These are phyloP conservation scores for Bellardia bayeri DNA, from an alignment of 2,888 invertebrate species.

Conservation along the genomic window DNA sequence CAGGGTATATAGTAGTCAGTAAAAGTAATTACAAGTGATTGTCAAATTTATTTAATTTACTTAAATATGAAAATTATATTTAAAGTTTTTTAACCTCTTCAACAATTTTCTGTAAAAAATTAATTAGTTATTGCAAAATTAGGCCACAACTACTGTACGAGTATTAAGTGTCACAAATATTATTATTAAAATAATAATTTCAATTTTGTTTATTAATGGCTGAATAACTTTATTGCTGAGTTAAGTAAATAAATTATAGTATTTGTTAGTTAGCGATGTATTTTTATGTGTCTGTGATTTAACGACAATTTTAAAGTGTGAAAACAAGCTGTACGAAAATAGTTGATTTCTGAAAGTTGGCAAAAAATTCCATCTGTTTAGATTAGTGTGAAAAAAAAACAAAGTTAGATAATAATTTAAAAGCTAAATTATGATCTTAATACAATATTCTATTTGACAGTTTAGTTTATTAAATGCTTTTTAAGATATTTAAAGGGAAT, in stretches of 20 bases:
- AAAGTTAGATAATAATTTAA: background rate
- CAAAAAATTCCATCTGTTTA: background rate
- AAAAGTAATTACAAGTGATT: too few species aligned
- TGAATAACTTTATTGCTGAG: background rate
- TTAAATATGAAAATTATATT: background rate
- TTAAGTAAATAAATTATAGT: background rate
- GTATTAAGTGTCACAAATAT: background rate
- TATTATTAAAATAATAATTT: background rate
- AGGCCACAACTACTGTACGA: background rate
- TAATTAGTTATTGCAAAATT: constrained; percentile 1
- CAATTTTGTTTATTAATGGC: background rate
- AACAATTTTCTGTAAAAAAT: background rate
- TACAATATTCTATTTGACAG: background rate
- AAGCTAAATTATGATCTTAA: background rate
- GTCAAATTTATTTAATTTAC: background rate
- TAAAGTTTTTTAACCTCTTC: background rate
- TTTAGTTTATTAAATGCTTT: too few species aligned
- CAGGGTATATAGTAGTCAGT: too few species aligned
- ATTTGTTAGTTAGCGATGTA: too few species aligned
- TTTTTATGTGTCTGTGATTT: background rate
- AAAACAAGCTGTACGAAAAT: background rate
- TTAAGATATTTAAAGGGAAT: too few species aligned
- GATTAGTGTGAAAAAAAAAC: background rate
- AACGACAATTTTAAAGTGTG: background rate
- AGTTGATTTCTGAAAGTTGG: too few species aligned